Evolutionary conservation across 2,888 invertebrate genomes (phyloP), one percentile per base, ranked within the genome.

Genomic region (Phytoseiulus persimilis): DNA sequence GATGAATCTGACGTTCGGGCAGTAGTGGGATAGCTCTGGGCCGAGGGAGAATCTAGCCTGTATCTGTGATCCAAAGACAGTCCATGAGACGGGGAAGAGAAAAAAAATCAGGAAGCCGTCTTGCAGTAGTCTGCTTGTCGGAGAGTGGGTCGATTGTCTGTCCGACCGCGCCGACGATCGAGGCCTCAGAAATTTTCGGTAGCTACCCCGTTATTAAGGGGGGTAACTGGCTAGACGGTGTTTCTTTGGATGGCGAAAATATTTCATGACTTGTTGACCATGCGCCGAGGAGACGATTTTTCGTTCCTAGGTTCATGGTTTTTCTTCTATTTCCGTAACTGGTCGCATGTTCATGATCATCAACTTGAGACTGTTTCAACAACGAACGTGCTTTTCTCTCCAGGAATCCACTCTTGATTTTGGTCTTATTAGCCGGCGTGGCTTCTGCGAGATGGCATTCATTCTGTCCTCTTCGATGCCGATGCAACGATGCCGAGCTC

Each of bases 401-500:
- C 65, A 65, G 65, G 65, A 65, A 65, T 65, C 65, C 65, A 2
- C 1, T 1, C 2, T 65, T 65, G 28, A 18, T 65, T 28, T 65
- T 65, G 65, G 18, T 65, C 14, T 65, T 65, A 23, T 28, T 65
- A 6, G 65, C 65, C 28, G 65, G 65, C 9, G 9, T 65, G 65
- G 87, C 32, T 33, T 33, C 32, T 14, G 87, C 87, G 39, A 33
- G 87, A 87, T 87, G 32, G 87, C 18, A 11, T 18, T 32, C 83
- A 31, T 87, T 87, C 33, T 87, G 87, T 33, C 87, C 87, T 39
- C 87, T 32, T 3, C 87, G 87, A 87, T 87, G 87, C 33, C 87
- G 87, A 28, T 87, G 87, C 33, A 87, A 87, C 32, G 87, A 87
- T 32, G 87, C 87, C 32, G 87, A 87, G 18, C 87, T 87, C n/a